A percentile compares a stretch with the other conserved stretches of the same genome.
phyloP scores from a whole-genome alignment of 2,888 invertebrate species.

The Stictocephala bisonia region DNA sequence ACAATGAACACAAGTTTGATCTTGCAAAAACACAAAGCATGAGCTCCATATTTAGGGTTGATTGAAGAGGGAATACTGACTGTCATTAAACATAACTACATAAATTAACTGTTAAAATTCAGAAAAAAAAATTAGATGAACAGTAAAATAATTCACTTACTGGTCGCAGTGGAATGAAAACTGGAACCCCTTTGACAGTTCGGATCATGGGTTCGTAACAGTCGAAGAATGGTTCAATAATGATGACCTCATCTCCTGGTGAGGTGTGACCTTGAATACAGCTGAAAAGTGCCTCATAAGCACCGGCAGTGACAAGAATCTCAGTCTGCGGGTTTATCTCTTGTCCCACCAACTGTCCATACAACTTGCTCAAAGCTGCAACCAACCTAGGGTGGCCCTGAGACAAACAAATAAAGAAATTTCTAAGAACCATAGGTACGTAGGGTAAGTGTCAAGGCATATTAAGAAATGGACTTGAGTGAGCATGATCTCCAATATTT shows the following conservation, averaged over 20 bases:
- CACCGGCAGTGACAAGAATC: constrained; percentile 90
- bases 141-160: too few species aligned
- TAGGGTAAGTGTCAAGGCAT: too few species aligned
- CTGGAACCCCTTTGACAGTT: constrained; percentile 87
- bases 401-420: constrained; percentile 61
- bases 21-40: too few species aligned
- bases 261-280: constrained; percentile 89
- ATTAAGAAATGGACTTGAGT: too few species aligned
- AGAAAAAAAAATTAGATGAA: too few species aligned
- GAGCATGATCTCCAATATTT: neutral
- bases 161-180: constrained; percentile 87
- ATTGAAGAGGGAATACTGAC: too few species aligned
- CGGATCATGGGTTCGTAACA: constrained; percentile 96
- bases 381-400: constrained; percentile 94
- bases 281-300: constrained; percentile 93
- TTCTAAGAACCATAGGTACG: too few species aligned
- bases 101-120: too few species aligned
- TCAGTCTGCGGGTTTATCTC: constrained; percentile 88
- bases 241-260: constrained; percentile 90
- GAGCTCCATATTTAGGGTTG: too few species aligned
- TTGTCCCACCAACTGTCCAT: constrained; percentile 80
- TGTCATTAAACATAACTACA: too few species aligned
- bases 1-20: too few species aligned
- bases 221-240: constrained; percentile 98
- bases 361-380: constrained; percentile 84